Conservation (phyloP, 1,140 invertebrate species). For the Drosophila nasuta region DNA sequence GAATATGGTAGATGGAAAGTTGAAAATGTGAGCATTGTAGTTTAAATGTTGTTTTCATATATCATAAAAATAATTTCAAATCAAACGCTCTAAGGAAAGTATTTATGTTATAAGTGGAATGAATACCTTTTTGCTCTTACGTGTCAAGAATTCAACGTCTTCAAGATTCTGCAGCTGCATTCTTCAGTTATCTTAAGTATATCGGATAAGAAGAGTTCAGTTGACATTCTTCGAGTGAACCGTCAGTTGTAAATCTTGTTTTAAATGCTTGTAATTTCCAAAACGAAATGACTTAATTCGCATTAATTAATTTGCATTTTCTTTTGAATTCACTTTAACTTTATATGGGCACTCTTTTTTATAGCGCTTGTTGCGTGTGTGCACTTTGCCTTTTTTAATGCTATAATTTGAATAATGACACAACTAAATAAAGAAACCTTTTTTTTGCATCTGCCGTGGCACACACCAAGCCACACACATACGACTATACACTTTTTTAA, state of each 20-base stretch:
- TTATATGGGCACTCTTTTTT: constrained; percentile 6
- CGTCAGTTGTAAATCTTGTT: not conserved
- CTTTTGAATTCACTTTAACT: not conserved
- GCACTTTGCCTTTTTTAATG: constrained; percentile 23
- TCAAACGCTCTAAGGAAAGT: too few species aligned
- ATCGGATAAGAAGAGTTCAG: too few species aligned
- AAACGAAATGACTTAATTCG: constrained; percentile 4
- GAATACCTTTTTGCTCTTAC: too few species aligned
- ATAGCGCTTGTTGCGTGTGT: constrained; percentile 1
- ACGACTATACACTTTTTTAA: not conserved
- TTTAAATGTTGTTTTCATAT: not conserved
- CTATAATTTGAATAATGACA: constrained; percentile 38
- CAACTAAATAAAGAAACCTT: constrained; percentile 19
- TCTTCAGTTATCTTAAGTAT: too few species aligned
- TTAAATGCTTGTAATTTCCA: not conserved
- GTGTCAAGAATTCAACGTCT: too few species aligned
- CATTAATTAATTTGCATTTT: constrained; percentile 13
- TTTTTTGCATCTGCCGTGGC: constrained; percentile 47
- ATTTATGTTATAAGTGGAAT: too few species aligned
- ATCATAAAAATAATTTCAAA: too few species aligned
- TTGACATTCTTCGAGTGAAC: too few species aligned
- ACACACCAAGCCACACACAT: constrained; percentile 24
- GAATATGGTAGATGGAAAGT: not conserved
- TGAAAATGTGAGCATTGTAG: not conserved
- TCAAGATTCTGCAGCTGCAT: too few species aligned